Evolutionary conservation across 30 jellyfish, hydroid and myxozoan genomes (phyloP), one percentile per base, ranked within the genome.

Genomic region (Aurelia aurita): DNA sequence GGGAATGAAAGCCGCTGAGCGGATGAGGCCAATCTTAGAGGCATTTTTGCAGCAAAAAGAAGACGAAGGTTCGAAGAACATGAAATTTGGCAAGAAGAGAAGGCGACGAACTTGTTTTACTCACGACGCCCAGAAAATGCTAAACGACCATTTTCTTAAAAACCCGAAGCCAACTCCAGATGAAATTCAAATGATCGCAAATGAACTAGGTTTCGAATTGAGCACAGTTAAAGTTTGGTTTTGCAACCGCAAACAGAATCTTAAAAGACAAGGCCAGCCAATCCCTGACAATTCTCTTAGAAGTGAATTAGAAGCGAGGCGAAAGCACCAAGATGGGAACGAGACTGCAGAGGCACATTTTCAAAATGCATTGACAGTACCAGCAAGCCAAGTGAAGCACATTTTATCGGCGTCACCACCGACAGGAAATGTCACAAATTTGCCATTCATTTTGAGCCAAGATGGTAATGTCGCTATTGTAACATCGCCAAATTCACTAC

Each of bases 1-100:
- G 51, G 99, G 99, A 25, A 94, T 94, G 99, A 94, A 94, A 80
- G 97, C 99, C 9, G 99, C 99, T 11, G 97, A 86, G 69, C 83
- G 99, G 31, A 94, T 94, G 99, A 84, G 96, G 47, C 97, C 97
- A 21, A 80, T 84, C 7, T 67, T 94, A 69, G 99, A 94, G 47
- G 69, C 83, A 32, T 94, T 97, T 85, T 70, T 94, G 27, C 95
- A 71, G 32, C 93, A 91, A 34, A 94, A 94, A 64, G 97, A 94
- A 76, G 96, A 46, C 4, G 99, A 94, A 64, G 91, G 93, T 12
- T 60, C 86, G 44, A 87, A 89, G 44, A 75, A 74, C 28, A 84
- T 90, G 43, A 94, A 94, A 64, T 69, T 64, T 35, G 85, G 95
- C 18, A 94, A 94, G 71, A 94, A 94, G 59, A 46, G 99, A 59